Evolutionary conservation across 2,113 vertebrate species (phyloP).

Genomic region (Pygoscelis adeliae): DNA sequence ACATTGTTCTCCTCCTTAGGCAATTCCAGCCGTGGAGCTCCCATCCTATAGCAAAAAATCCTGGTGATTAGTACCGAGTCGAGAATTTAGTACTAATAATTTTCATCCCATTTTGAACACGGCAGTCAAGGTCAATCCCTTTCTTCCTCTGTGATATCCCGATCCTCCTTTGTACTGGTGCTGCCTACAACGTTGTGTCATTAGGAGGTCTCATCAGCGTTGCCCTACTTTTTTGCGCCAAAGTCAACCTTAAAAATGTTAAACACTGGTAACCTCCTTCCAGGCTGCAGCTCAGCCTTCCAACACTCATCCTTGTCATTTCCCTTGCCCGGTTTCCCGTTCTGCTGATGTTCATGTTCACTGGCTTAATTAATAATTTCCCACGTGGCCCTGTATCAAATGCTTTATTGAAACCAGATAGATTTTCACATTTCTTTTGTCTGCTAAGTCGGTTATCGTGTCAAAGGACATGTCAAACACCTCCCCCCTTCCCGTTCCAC

Average conservation of each 20-base stretch:
- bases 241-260: constrained; percentile 17
- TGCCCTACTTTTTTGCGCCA: neutral
- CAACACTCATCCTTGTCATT: neutral
- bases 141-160: neutral
- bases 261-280: constrained; percentile 42
- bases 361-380: constrained; percentile 15
- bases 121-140: neutral
- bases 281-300: neutral
- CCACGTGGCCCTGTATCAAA: neutral
- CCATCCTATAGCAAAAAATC: neutral
- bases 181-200: neutral
- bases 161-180: neutral
- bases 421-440: neutral
- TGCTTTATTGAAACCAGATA: neutral
- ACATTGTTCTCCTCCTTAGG: neutral
- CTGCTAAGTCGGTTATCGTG: neutral
- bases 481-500: neutral
- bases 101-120: neutral
- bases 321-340: neutral
- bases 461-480: neutral
- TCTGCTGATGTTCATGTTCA: neutral
- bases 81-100: neutral
- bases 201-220: neutral
- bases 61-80: neutral
- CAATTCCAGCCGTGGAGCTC: neutral